phyloP scores from a whole-genome alignment of 2,797 vertebrate species.

The Rhynchonycteris naso region DNA sequence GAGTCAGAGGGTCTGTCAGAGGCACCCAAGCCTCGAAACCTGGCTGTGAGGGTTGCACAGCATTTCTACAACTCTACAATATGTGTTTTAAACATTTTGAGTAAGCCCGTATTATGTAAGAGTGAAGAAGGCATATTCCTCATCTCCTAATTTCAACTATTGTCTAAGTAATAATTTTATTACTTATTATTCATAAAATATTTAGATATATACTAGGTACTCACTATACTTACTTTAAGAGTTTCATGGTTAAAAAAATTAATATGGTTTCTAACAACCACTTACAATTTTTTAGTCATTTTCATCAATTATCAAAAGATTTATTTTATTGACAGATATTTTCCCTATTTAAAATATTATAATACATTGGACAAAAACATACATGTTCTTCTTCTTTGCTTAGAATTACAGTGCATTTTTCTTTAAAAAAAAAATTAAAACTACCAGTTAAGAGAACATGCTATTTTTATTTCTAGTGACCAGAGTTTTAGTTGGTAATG shows the following conservation, averaged over 20 bases:
- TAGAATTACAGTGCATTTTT: conserved; percentile 32
- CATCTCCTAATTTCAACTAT: background rate
- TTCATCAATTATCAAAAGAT: conserved; percentile 20
- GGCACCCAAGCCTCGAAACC: background rate
- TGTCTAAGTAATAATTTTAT: background rate
- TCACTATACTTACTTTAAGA: background rate
- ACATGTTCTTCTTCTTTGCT: background rate
- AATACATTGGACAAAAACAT: conserved; percentile 34
- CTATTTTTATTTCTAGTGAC: conserved; percentile 57
- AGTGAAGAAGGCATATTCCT: background rate
- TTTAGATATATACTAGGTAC: background rate
- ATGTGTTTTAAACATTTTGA: background rate
- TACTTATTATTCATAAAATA: background rate
- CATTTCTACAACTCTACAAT: conserved; percentile 4
- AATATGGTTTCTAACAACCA: background rate
- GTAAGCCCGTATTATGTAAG: background rate
- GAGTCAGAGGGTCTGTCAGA: background rate
- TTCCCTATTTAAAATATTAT: conserved; percentile 25
- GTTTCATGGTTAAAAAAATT: background rate
- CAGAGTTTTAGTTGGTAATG: background rate
- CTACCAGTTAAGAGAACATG: background rate
- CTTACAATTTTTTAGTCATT: background rate
- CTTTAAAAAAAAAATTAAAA: background rate
- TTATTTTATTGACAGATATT: conserved; percentile 27
- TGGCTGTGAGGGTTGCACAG: background rate